Conservation (phyloP, 2,113 vertebrate species). For the Brachyhypopomus occidentalis region DNA sequence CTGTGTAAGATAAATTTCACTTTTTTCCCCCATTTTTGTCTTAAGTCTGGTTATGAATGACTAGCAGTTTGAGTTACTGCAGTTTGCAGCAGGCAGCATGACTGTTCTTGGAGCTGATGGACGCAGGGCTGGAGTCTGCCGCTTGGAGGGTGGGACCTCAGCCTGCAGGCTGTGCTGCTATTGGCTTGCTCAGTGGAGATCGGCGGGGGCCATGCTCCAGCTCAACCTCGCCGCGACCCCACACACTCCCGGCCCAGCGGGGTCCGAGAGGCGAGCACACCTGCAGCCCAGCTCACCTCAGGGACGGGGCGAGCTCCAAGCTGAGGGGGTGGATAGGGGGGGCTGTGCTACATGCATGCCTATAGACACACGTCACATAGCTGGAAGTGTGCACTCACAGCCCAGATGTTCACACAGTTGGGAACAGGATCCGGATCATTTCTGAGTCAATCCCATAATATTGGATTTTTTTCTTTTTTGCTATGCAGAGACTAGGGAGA, state of each 20-base stretch:
- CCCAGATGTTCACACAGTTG: constrained; percentile 67
- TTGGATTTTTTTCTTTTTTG: neutral
- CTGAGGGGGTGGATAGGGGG: constrained; percentile 34
- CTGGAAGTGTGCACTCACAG: constrained; percentile 60
- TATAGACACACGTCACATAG: constrained; percentile 64
- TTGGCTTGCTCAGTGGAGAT: constrained; percentile 43
- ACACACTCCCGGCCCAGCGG: constrained; percentile 38
- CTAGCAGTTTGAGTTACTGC: neutral
- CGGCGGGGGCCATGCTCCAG: constrained; percentile 53
- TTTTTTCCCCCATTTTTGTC: neutral
- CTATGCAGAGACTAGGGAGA: constrained; percentile 6
- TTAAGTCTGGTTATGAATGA: neutral
- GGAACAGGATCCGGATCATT: constrained; percentile 34
- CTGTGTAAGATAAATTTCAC: too few species aligned
- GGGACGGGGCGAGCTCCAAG: constrained; percentile 56
- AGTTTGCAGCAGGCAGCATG: neutral
- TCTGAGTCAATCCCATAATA: constrained; percentile 15
- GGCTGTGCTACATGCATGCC: constrained; percentile 43
- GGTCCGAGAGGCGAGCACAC: constrained; percentile 46
- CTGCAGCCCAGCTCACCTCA: constrained; percentile 64
- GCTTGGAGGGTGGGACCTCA: too few species aligned
- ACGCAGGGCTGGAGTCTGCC: neutral
- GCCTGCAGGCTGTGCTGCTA: constrained; percentile 43
- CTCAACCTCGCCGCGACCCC: constrained; percentile 32
- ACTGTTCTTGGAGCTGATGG: neutral